These are phyloP conservation scores for Trididemnum miniatum DNA, from an alignment of 23 tunicate species.

Conservation along the genomic window DNA sequence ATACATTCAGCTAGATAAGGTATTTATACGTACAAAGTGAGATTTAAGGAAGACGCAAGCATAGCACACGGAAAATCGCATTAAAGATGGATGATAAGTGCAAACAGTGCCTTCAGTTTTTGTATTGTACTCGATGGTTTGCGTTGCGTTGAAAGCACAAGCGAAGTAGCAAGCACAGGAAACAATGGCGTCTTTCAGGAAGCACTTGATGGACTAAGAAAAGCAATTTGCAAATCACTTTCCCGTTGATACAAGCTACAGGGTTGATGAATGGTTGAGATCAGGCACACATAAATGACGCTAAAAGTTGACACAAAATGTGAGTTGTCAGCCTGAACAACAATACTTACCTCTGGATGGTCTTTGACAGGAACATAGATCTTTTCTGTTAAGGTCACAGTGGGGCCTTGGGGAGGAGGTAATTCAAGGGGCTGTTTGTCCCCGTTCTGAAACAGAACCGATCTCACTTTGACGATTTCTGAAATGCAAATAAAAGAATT, in stretches of 20 bases:
- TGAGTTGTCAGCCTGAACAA: not conserved
- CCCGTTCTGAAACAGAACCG: constrained; percentile 96
- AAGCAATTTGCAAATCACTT: not conserved
- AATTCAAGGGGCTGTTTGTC: constrained; percentile 92
- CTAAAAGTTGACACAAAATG: too few species aligned
- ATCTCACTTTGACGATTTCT: constrained; percentile 99
- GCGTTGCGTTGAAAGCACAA: too few species aligned
- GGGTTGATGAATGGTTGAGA: too few species aligned
- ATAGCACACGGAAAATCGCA: too few species aligned
- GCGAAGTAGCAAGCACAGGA: too few species aligned
- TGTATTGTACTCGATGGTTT: too few species aligned
- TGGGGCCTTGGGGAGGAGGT: constrained; percentile 94
- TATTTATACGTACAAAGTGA: too few species aligned
- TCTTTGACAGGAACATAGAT: constrained; percentile 97
- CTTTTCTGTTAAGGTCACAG: constrained; percentile 86
- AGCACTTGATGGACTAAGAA: not conserved
- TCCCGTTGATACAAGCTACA: not conserved
- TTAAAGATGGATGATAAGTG: too few species aligned
- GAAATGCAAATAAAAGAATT: constrained; percentile 14
- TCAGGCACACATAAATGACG: too few species aligned
- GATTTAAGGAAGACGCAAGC: not conserved
- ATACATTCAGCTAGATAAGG: too few species aligned
- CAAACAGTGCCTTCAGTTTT: too few species aligned
- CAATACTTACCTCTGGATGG: constrained; percentile 95
- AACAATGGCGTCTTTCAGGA: constrained; percentile 15